Base-by-base conservation (phyloP, 2,888 invertebrate species). In the Geotrupes spiniger region DNA sequence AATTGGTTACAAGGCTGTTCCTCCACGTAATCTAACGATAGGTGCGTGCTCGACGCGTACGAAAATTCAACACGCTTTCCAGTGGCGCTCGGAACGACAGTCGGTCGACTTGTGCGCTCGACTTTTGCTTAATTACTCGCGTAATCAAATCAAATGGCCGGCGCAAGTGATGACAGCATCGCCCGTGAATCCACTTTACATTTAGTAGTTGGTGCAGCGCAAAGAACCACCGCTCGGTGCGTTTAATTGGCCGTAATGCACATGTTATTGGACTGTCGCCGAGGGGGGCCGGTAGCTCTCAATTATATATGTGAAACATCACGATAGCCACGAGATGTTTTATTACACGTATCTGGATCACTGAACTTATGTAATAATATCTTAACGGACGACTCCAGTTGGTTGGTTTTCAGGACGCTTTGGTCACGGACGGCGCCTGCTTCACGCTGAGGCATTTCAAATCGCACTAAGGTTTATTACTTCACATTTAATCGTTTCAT, bases 211-310 rank as follows among this genome's bases (percentile, higher is more conserved):
- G 31, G 36, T 43, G 36, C 21, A 43, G 17, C 17, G 36, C 36
- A 12, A 21, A 36, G 36, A 43, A 25, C 45, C 44, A 27, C 37
- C 29, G 25, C 54, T 59, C 45, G 51, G 59, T 56, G 61, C 56
- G 54, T 57, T 61, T 63, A 63, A 63, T 63, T 63, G 63, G 53
- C 48, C 54, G 56, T 63, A 63, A 63, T 60, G 57, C 57, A 59
- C 61, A 58, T 60, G 59, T 61, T 62, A 62, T 62, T 62, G 59
- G 61, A 56, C 52, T 58, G 58, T 59, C 57, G 59, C 60, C 58
- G 60, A 56, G 57, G 56, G 60, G 59, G 55, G 54, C 44, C 48
- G 40, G 36, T 33, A 38, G 48, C 42, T 15, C 25, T 29, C 38
- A 48, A 48, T 42, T 48, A 48, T 31, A 37, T 11, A 28, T 10